Evolutionary conservation across 2,888 invertebrate species (phyloP).

Genomic region (Lasioglossum morio): DNA sequence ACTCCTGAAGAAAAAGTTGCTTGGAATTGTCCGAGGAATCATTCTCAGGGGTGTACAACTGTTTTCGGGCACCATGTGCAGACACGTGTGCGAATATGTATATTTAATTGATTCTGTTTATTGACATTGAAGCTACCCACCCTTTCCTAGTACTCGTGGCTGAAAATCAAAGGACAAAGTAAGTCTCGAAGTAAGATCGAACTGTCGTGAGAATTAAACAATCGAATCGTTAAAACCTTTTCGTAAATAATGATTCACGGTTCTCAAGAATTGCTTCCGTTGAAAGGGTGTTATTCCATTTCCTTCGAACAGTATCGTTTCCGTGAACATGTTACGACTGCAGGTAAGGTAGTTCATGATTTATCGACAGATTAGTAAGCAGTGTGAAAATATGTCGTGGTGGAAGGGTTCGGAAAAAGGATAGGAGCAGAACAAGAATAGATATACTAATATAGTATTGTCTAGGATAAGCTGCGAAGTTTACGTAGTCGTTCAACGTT

Average conservation of each 20-base stretch:
- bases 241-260: too few relatives aligned
- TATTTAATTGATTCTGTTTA: not conserved
- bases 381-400: not conserved
- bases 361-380: conserved; percentile 1
- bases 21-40: too few relatives aligned
- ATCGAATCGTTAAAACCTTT: too few relatives aligned
- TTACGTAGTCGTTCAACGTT: not conserved
- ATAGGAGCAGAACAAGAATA: not conserved
- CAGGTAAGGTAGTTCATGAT: not conserved
- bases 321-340: not conserved
- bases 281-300: not conserved
- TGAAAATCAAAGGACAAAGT: not conserved
- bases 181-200: not conserved
- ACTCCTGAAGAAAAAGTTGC: too few relatives aligned
- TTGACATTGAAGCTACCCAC: not conserved
- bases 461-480: not conserved
- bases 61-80: too few relatives aligned
- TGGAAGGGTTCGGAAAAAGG: not conserved
- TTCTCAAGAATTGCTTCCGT: not conserved
- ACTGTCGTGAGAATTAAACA: too few relatives aligned
- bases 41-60: too few relatives aligned
- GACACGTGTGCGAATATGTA: not conserved
- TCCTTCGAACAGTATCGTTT: not conserved
- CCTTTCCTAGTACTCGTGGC: not conserved
- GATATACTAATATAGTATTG: not conserved